A percentile compares a stretch with the other conserved stretches of the same genome.
These are phyloP conservation scores for Pyrocoelia pectoralis DNA, from an alignment of 2,888 invertebrate species.

Conservation along the genomic window DNA sequence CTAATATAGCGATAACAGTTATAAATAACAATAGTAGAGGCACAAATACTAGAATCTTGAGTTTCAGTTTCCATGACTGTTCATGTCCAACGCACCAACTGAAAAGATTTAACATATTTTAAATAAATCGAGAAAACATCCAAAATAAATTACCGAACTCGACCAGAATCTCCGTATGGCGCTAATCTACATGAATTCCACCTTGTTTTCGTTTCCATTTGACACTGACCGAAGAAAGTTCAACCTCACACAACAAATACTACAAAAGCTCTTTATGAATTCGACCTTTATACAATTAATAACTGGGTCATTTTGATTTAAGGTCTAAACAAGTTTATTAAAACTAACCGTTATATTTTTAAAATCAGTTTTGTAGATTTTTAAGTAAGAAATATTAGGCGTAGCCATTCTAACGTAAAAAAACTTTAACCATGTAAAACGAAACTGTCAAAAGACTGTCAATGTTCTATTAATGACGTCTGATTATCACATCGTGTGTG, in stretches of 20 bases:
- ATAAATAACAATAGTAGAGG: conserved; percentile 50
- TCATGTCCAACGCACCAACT: conserved; percentile 62
- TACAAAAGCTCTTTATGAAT: conserved; percentile 44
- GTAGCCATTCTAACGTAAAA: no score
- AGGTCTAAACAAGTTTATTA: conserved; percentile 36
- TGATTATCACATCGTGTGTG: no score
- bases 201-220: conserved; percentile 50
- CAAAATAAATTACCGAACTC: conserved; percentile 56
- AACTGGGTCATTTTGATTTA: conserved; percentile 51
- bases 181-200: conserved; percentile 60
- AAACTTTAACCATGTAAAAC: no score
- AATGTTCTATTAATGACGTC: no score
- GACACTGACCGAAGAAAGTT: conserved; percentile 29
- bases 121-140: background rate
- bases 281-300: conserved; percentile 51
- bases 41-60: conserved; percentile 58
- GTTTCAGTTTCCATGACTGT: conserved; percentile 56
- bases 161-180: conserved; percentile 60
- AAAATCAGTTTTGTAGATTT: conserved; percentile 1
- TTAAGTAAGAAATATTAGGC: background rate
- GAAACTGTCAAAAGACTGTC: no score
- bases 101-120: background rate
- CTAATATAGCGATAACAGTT: conserved; percentile 19
- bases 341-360: conserved; percentile 32
- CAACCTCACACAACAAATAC: conserved; percentile 40